Percentiles rank a stretch among this genome's conserved stretches.
phyloP scores from a whole-genome alignment of 2,888 invertebrate genomes.

The Oscheius sp. region DNA sequence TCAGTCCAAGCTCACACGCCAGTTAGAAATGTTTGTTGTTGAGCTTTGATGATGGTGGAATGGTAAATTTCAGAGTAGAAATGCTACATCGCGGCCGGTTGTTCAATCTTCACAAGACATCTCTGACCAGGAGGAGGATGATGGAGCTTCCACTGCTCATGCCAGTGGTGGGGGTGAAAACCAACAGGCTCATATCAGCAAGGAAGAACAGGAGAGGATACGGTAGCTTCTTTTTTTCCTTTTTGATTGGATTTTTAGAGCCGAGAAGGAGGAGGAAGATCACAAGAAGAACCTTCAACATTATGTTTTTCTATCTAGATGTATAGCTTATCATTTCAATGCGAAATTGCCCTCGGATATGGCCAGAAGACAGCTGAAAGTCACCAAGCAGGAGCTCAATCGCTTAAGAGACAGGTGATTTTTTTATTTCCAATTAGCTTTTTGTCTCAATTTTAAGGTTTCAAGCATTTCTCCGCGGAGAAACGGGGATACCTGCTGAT shows the following conservation, averaged over 20 bases:
- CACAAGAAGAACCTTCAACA: slow-evolving; percentile 91
- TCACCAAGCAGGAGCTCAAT: slow-evolving; percentile 85
- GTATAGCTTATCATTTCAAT: slow-evolving; percentile 95
- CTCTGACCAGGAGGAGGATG: slow-evolving; percentile 61
- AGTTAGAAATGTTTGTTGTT: slow-evolving; percentile 38
- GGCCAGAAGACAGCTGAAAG: slow-evolving; percentile 90
- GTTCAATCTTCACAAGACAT: slow-evolving; percentile 64
- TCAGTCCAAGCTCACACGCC: slow-evolving; percentile 50
- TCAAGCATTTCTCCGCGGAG: slow-evolving; percentile 93
- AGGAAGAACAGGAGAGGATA: slow-evolving; percentile 69
- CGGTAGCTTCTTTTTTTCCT: slow-evolving; percentile 35
- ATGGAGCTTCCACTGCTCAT: slow-evolving; percentile 45
- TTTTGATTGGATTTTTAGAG: slow-evolving; percentile 74
- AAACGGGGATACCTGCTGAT: slow-evolving; percentile 96
- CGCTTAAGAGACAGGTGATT: slow-evolving; percentile 60
- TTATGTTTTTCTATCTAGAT: slow-evolving; percentile 93
- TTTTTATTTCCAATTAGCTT: neutral
- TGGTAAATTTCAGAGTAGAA: neutral
- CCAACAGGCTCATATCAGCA: slow-evolving; percentile 49
- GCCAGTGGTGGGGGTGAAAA: slow-evolving; percentile 36
- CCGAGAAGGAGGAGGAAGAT: slow-evolving; percentile 94
- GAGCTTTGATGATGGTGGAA: neutral
- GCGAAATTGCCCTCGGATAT: slow-evolving; percentile 93
- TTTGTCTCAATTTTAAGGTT: slow-evolving; percentile 76
- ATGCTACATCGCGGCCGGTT: slow-evolving; percentile 1